These are phyloP conservation scores for Chaetops frenatus DNA, from an alignment of 2,113 vertebrate genomes.

Conservation along the genomic window DNA sequence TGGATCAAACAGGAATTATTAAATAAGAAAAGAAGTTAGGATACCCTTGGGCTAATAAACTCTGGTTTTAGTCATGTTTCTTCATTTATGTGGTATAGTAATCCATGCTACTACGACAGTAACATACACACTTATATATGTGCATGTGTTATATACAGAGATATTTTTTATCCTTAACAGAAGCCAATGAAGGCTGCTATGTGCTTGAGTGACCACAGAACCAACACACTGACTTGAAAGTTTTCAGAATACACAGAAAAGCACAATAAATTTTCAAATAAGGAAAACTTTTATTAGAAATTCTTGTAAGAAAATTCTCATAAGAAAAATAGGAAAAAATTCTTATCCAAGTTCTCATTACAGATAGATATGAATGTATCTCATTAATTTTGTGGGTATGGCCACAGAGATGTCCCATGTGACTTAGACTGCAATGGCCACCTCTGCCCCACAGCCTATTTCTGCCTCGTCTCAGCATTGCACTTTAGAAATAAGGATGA, in stretches of 20 bases:
- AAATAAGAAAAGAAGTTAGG: background rate
- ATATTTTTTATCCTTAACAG: background rate
- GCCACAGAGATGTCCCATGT: rapidly evolving
- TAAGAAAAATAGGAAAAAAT: background rate
- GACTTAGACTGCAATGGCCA: background rate
- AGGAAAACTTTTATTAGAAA: too few relatives aligned
- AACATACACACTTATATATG: background rate
- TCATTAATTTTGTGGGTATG: background rate
- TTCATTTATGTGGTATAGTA: background rate
- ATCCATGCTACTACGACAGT: background rate
- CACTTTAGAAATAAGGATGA: background rate
- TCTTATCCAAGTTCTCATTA: background rate
- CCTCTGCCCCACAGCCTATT: background rate
- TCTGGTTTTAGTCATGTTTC: background rate
- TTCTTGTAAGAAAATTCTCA: too few relatives aligned
- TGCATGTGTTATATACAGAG: background rate
- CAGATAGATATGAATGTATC: background rate
- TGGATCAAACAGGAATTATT: background rate
- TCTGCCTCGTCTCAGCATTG: background rate
- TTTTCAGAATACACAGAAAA: background rate
- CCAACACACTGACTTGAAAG: background rate
- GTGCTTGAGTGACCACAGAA: background rate
- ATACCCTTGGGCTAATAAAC: background rate
- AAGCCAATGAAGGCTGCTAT: background rate
- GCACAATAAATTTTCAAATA: background rate